A percentile compares a stretch with the other conserved stretches of the same genome.
phyloP scores from a whole-genome alignment of 1,140 invertebrate genomes.

The Drosophila pruinosa region DNA sequence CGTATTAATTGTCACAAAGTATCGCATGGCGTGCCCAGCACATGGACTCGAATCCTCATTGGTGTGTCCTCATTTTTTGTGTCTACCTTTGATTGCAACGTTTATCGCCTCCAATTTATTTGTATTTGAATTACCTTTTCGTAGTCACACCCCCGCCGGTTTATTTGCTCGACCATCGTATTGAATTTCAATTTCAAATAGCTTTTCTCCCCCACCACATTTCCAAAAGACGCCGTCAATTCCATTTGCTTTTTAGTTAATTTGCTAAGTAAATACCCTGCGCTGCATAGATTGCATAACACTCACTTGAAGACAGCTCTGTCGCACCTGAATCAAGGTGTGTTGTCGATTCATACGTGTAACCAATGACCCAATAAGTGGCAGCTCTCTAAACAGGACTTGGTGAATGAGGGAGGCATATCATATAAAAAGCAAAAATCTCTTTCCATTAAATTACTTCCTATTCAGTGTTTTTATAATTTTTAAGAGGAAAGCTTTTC shows the following conservation, averaged over 20 bases:
- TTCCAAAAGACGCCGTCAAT: constrained; percentile 15
- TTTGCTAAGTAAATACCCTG: constrained; percentile 74
- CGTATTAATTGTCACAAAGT: constrained; percentile 80
- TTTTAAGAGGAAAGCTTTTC: too few species aligned
- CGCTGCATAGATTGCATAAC: constrained; percentile 45
- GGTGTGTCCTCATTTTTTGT: constrained; percentile 15
- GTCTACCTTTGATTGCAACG: constrained; percentile 67
- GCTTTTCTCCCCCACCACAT: constrained; percentile 7
- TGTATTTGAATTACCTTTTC: constrained; percentile 60
- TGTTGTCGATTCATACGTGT: constrained; percentile 41
- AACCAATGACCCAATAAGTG: constrained; percentile 1
- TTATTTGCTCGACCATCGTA: constrained; percentile 66
- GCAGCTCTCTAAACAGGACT: not conserved
- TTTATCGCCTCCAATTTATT: constrained; percentile 79
- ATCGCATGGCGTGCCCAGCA: constrained; percentile 60
- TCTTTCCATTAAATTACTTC: too few species aligned
- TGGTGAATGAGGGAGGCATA: too few species aligned
- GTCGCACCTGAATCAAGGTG: constrained; percentile 52
- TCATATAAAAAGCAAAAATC: too few species aligned
- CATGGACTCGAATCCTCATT: constrained; percentile 7
- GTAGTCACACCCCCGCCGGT: constrained; percentile 9
- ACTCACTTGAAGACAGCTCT: constrained; percentile 32
- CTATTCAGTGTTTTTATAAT: too few species aligned
- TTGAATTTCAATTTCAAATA: constrained; percentile 80
- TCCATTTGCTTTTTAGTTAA: constrained; percentile 73